Percentiles rank a stretch among this genome's conserved stretches.
Evolutionary conservation across 1,140 invertebrate genomes (phyloP).

Genomic region (Trichonephila clavipes): DNA sequence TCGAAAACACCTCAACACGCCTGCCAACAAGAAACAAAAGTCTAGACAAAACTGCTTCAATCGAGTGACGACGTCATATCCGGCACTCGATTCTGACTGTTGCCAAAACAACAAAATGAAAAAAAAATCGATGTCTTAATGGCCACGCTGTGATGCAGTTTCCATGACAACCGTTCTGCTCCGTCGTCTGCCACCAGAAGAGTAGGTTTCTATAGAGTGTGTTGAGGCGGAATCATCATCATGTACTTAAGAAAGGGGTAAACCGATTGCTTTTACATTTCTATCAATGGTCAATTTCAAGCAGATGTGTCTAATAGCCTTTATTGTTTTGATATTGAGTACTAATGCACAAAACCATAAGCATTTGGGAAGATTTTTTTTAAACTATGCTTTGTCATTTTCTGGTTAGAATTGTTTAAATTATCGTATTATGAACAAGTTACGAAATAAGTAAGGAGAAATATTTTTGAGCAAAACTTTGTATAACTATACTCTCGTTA

Average conservation of each 20-base stretch:
- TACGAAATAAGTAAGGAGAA: too few species aligned
- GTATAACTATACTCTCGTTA: too few species aligned
- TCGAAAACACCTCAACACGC: constrained; percentile 62
- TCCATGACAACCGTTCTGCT: constrained; percentile 54
- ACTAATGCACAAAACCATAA: not conserved
- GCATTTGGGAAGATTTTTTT: not conserved
- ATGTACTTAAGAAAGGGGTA: not conserved
- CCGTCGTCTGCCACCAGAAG: not conserved
- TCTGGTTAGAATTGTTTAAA: too few species aligned
- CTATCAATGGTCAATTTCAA: not conserved
- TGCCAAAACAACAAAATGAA: constrained; percentile 67
- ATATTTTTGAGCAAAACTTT: too few species aligned
- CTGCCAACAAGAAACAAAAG: constrained; percentile 39
- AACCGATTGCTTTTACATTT: not conserved
- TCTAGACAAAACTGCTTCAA: constrained; percentile 49
- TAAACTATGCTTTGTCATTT: too few species aligned
- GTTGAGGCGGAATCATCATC: constrained; percentile 2
- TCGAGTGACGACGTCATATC: constrained; percentile 46
- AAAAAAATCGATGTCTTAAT: constrained; percentile 70
- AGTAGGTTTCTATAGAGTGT: not conserved
- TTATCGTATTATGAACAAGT: too few species aligned
- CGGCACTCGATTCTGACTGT: constrained; percentile 60
- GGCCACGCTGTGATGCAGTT: constrained; percentile 60
- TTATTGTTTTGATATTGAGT: not conserved
- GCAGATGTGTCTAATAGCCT: not conserved